Evolutionary conservation across 2,113 vertebrate genomes (phyloP), one percentile per base, ranked within the genome.

Genomic region (Baryphthengus martii): DNA sequence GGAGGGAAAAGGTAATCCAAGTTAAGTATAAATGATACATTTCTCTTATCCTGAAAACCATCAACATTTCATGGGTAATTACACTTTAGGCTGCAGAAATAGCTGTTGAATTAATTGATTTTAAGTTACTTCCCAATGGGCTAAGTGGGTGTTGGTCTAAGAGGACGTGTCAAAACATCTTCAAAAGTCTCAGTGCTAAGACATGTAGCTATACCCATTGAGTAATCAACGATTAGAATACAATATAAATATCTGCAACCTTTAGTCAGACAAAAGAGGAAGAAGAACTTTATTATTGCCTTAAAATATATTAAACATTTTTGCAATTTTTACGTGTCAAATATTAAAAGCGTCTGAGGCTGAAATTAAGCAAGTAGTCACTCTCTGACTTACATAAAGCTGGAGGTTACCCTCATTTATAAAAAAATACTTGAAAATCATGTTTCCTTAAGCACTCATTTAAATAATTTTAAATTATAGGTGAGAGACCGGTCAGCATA

Each of bases 71-170:
- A 67, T 26, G 82, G 83, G 72, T 72, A 81, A 88, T 96, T 96
- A 92, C 56, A 31, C 72, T 65, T 81, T 5, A 58, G 83, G 55
- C 61, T 94, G 79, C 65, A 83, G 83, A 75, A 88, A 78, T 95
- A 71, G 56, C 88, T 86, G 88, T 59, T 83, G 72, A 67, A 89
- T 88, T 84, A 90, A 90, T 90, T 84, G 85, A 71, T 96, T 94
- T 92, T 92, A 35, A 78, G 68, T 77, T 62, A 7, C 42, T 75
- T 84, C 66, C 76, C 56, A 16, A 68, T 70, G 87, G 33, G 83
- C 68, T 53, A 75, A 33, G 44, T 68, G 83, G 68, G 52, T 29
- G 87, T 65, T 91, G 93, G 87, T 78, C 24, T 3, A 28, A 11
- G 9, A 17, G 45, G 66, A 71, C 1, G 2, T 65, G 70, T 84